A percentile compares a stretch with the other conserved stretches of the same genome.
phyloP scores from a whole-genome alignment of 2,888 invertebrate genomes.

The Drosophila yooni region DNA sequence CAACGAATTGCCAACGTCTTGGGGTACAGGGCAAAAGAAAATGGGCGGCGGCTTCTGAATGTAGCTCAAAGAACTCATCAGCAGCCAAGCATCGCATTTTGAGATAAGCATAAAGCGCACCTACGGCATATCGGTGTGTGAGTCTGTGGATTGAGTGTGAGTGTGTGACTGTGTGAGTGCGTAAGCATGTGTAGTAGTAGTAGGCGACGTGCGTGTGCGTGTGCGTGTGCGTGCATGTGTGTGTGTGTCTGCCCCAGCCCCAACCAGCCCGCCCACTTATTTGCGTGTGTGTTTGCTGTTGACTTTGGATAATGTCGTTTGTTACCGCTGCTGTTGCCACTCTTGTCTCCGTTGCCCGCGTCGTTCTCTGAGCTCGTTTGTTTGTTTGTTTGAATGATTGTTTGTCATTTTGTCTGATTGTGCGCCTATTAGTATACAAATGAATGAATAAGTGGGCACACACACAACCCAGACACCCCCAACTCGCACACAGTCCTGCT shows the following conservation, averaged over 20 bases:
- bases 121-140: slow-evolving; percentile 52
- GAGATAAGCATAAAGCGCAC: slow-evolving; percentile 76
- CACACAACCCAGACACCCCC: slow-evolving; percentile 13
- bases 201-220: slow-evolving; percentile 3
- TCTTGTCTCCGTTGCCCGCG: slow-evolving; percentile 7
- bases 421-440: slow-evolving; percentile 79
- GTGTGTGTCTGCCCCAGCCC: slow-evolving; percentile 27
- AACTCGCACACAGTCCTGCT: slow-evolving; percentile 18
- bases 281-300: slow-evolving; percentile 55
- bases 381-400: slow-evolving; percentile 71
- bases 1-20: slow-evolving; percentile 59
- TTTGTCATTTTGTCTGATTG: slow-evolving; percentile 75
- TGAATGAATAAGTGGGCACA: slow-evolving; percentile 74
- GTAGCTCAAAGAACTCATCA: slow-evolving; percentile 65
- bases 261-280: background rate
- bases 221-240: slow-evolving; percentile 23
- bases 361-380: slow-evolving; percentile 22
- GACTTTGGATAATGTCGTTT: slow-evolving; percentile 80
- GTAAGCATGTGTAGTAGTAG: slow-evolving; percentile 2
- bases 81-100: slow-evolving; percentile 74
- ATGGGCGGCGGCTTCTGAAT: background rate
- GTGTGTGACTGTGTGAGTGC: background rate
- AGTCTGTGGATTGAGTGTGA: background rate
- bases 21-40: background rate
- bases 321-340: slow-evolving; percentile 46